A percentile compares a stretch with the other conserved stretches of the same genome.
Evolutionary conservation across 1,140 invertebrate species (phyloP).

Genomic region (Drosophila micromelanica): DNA sequence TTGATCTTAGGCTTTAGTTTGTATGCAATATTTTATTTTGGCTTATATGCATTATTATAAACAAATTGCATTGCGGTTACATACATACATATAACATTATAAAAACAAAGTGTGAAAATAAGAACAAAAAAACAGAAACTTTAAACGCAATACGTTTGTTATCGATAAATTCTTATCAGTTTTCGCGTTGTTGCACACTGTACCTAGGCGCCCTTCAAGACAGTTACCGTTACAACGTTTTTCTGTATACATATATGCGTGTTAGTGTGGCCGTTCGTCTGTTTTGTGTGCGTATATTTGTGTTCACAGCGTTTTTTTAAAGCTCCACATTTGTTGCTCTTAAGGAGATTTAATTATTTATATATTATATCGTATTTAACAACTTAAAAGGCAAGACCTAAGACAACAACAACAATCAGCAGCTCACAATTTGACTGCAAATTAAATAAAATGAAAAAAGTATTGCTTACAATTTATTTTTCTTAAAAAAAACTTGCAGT

Average conservation of each 20-base stretch:
- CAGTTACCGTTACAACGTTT: slow-evolving; percentile 13
- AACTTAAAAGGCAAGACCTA: slow-evolving; percentile 8
- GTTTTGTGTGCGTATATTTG: slow-evolving; percentile 3
- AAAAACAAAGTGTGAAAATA: slow-evolving; percentile 11
- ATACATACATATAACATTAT: slow-evolving; percentile 11
- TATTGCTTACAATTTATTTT: slow-evolving; percentile 18
- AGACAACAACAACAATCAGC: slow-evolving; percentile 10
- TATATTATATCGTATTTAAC: slow-evolving; percentile 16
- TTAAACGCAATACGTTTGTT: slow-evolving; percentile 14
- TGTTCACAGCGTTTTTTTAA: slow-evolving; percentile 5
- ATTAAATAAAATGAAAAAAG: slow-evolving; percentile 33
- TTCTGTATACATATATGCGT: neutral
- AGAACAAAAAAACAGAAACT: slow-evolving; percentile 13
- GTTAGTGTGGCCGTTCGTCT: slow-evolving; percentile 1
- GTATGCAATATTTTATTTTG: neutral
- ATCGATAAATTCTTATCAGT: slow-evolving; percentile 11
- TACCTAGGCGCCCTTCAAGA: neutral
- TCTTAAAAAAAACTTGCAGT: neutral
- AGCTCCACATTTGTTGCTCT: slow-evolving; percentile 16
- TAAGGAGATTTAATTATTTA: slow-evolving; percentile 21
- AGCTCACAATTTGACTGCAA: slow-evolving; percentile 15
- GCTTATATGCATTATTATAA: neutral
- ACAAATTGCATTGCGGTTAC: slow-evolving; percentile 2
- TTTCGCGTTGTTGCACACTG: slow-evolving; percentile 8
- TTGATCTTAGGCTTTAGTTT: slow-evolving; percentile 15